Evolutionary conservation across 2,113 vertebrate genomes (phyloP).

Genomic region (Microcebus murinus): DNA sequence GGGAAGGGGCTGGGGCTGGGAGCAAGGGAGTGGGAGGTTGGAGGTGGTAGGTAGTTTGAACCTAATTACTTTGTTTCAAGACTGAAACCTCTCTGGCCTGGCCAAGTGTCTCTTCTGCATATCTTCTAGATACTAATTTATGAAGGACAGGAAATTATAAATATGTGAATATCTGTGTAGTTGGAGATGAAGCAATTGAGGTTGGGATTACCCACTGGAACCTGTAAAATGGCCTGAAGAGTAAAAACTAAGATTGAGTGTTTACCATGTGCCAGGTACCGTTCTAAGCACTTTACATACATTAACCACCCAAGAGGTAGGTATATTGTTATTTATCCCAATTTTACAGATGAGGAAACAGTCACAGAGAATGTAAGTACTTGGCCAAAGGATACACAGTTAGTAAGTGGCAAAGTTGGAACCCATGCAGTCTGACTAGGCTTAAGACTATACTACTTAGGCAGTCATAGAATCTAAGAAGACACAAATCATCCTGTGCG

Average conservation of each 20-base stretch:
- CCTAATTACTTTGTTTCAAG: constrained; percentile 28
- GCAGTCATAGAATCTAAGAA: neutral
- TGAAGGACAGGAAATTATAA: neutral
- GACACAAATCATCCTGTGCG: neutral
- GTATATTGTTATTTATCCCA: neutral
- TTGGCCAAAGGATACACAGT: neutral
- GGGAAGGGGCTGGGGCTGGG: neutral
- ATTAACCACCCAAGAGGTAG: neutral
- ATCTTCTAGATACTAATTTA: neutral
- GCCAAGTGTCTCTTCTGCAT: neutral
- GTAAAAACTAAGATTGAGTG: neutral
- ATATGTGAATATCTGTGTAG: neutral
- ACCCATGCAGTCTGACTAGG: neutral
- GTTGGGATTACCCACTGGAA: neutral
- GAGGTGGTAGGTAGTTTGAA: neutral
- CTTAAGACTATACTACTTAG: neutral
- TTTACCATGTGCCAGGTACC: neutral
- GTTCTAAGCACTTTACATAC: neutral
- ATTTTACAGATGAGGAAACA: constrained; percentile 45
- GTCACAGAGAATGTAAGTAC: neutral
- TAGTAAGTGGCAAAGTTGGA: neutral
- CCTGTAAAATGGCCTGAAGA: neutral
- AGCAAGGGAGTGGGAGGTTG: too few relatives aligned
- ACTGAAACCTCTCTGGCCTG: neutral
- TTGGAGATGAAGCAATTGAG: neutral